Evolutionary conservation across 2,113 vertebrate species (phyloP).

Genomic region (Baryphthengus martii): DNA sequence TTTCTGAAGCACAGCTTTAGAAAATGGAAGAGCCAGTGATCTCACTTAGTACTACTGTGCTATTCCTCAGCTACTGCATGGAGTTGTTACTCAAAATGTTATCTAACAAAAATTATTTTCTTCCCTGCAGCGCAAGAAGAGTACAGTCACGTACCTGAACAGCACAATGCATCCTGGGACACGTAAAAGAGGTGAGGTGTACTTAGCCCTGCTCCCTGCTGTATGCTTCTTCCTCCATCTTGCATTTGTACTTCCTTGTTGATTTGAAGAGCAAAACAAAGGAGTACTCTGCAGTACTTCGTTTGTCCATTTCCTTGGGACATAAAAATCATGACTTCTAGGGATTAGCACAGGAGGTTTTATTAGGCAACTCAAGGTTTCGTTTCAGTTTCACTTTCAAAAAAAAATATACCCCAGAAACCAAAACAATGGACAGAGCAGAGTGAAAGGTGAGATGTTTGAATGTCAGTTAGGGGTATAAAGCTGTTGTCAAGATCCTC

Average conservation of each 20-base stretch:
- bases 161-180: slow-evolving; percentile 95
- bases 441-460: background rate
- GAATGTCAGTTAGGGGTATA: background rate
- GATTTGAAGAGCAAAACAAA: background rate
- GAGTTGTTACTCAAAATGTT: background rate
- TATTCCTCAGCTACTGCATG: background rate
- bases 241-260: background rate
- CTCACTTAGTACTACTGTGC: background rate
- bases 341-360: background rate
- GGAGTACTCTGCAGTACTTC: background rate
- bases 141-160: slow-evolving; percentile 96
- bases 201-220: background rate
- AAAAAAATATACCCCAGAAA: background rate
- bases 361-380: background rate
- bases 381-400: background rate
- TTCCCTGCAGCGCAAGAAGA: slow-evolving; percentile 93
- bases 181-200: slow-evolving; percentile 92
- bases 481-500: slow-evolving; percentile 14
- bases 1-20: background rate
- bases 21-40: background rate
- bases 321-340: background rate
- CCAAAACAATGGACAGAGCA: background rate
- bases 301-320: background rate
- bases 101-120: background rate
- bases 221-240: background rate